Conservation (phyloP, 2,797 vertebrate genomes). For the Schizopygopsis pylzovi region DNA sequence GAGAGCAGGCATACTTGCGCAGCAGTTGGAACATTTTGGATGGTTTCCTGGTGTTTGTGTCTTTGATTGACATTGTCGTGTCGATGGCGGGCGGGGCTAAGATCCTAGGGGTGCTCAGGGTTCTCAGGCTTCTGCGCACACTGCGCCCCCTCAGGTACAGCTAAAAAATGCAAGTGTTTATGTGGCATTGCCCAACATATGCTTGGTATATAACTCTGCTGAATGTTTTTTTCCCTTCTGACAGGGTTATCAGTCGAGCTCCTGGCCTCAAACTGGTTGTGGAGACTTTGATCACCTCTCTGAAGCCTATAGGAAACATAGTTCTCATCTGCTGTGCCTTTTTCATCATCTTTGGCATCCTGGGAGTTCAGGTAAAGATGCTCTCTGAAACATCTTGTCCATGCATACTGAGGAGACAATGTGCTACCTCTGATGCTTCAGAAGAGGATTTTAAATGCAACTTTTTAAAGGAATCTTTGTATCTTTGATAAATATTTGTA, state of each 20-base stretch:
- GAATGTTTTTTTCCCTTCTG: neutral
- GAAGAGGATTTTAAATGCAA: neutral
- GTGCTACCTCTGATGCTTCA: neutral
- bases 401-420: neutral
- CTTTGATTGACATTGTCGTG: constrained; percentile 95
- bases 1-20: constrained; percentile 91
- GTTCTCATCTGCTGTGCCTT: constrained; percentile 98
- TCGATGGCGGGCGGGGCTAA: constrained; percentile 96
- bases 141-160: constrained; percentile 93
- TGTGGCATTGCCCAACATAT: neutral
- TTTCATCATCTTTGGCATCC: constrained; percentile 98
- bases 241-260: constrained; percentile 95
- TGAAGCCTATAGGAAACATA: constrained; percentile 98
- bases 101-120: constrained; percentile 94
- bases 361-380: constrained; percentile 91
- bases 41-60: constrained; percentile 96
- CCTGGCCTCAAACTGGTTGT: constrained; percentile 97
- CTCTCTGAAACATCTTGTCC: neutral
- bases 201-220: neutral
- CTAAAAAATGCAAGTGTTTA: neutral
- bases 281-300: constrained; percentile 96
- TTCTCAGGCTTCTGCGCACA: constrained; percentile 91
- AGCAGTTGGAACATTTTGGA: constrained; percentile 99
- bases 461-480: neutral
- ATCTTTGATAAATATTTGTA: neutral